Evolutionary conservation across 2,113 vertebrate genomes (phyloP).

Genomic region (Rhinoderma darwinii): DNA sequence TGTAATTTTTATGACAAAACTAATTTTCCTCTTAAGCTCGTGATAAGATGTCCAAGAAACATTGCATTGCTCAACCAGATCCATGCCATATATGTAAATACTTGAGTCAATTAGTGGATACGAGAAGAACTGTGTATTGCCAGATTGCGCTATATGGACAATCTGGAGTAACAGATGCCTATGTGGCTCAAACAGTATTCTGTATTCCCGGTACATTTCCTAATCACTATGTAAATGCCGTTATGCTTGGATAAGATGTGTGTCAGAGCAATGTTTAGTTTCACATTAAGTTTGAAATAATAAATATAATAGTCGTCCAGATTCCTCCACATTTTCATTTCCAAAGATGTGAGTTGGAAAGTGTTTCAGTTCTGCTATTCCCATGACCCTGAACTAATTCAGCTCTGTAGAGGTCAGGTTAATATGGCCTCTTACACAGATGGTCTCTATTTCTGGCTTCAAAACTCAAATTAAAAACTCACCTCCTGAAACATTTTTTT

Average conservation of each 20-base stretch:
- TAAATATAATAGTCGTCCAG: conserved; percentile 10
- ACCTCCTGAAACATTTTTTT: conserved; percentile 5
- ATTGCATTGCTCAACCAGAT: not conserved
- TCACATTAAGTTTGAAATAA: conserved; percentile 23
- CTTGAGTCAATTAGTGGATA: conserved; percentile 38
- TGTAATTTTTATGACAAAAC: not conserved
- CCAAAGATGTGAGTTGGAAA: not conserved
- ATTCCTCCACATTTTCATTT: not conserved
- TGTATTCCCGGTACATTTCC: conserved; percentile 33
- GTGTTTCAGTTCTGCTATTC: conserved; percentile 8
- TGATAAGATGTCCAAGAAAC: not conserved
- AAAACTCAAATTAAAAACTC: conserved; percentile 42
- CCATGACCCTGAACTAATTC: conserved; percentile 29
- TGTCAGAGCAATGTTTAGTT: not conserved
- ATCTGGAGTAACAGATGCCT: conserved; percentile 54
- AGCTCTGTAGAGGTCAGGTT: conserved; percentile 10
- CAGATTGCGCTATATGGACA: conserved; percentile 50
- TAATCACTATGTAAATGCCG: conserved; percentile 51
- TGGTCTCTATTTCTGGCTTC: conserved; percentile 25
- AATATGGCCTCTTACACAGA: conserved; percentile 14
- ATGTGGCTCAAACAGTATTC: conserved; percentile 42
- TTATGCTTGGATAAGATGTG: conserved; percentile 42
- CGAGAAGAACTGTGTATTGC: conserved; percentile 13
- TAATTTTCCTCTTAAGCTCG: not conserved
- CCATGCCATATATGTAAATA: conserved; percentile 43